phyloP scores from a whole-genome alignment of 2,113 vertebrate genomes.

The Pimephales promelas region DNA sequence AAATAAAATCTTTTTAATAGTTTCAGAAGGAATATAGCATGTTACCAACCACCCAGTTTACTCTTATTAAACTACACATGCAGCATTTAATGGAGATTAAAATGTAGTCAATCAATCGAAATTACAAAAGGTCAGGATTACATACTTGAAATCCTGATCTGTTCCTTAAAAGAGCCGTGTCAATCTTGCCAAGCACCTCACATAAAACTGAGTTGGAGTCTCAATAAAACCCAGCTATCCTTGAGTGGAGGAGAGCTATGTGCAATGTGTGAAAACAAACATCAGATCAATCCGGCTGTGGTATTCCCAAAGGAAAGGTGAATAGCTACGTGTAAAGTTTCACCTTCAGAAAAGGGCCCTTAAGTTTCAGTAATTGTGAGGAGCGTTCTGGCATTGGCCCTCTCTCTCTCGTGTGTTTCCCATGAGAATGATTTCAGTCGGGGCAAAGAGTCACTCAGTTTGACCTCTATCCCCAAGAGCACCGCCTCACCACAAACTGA shows the following conservation, averaged over 20 bases:
- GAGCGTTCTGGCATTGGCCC: conserved; percentile 28
- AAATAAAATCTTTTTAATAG: not conserved
- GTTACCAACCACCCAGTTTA: not conserved
- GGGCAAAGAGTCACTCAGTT: conserved; percentile 63
- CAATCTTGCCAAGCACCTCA: conserved; percentile 19
- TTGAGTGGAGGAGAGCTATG: conserved; percentile 25
- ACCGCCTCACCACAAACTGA: conserved; percentile 47
- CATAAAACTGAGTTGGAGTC: conserved; percentile 14
- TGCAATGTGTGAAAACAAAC: conserved; percentile 22
- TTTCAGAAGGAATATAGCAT: not conserved
- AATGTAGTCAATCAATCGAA: not conserved
- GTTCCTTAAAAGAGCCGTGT: not conserved
- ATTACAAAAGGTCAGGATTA: not conserved
- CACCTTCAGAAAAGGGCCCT: conserved; percentile 20
- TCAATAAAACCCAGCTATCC: conserved; percentile 22
- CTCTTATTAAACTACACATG: not conserved
- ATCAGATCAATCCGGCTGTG: conserved; percentile 5
- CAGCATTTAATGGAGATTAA: not conserved
- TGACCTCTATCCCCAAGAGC: conserved; percentile 59
- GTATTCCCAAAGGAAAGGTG: conserved; percentile 52
- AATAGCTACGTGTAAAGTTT: conserved; percentile 44
- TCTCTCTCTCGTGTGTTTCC: conserved; percentile 59
- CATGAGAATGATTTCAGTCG: conserved; percentile 68
- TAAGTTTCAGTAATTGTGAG: conserved; percentile 13
- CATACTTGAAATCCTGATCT: not conserved